Conservation (phyloP, 1,140 invertebrate species). For the Camponotus vicinus region DNA sequence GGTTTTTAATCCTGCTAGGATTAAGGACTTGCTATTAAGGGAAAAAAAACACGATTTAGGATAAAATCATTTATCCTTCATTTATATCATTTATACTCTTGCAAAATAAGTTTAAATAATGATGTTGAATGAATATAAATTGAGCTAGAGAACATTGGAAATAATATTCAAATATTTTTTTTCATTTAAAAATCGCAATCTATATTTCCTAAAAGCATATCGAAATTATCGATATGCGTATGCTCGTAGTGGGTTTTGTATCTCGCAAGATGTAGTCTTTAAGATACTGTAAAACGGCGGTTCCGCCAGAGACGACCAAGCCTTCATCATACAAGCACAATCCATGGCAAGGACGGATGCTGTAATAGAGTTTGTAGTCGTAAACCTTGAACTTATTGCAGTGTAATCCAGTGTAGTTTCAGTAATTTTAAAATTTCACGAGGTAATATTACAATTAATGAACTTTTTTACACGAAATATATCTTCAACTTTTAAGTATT, state of each 20-base stretch:
- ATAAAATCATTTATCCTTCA: not conserved
- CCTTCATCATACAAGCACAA: constrained; percentile 81
- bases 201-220: not conserved
- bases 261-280: constrained; percentile 75
- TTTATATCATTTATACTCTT: no score
- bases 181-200: not conserved
- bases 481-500: not conserved
- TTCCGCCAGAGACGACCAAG: constrained; percentile 76
- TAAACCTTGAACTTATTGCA: not conserved
- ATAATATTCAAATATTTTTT: not conserved
- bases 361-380: constrained; percentile 30
- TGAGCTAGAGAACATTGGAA: not conserved
- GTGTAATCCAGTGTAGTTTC: not conserved
- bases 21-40: not conserved
- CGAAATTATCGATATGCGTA: constrained; percentile 67
- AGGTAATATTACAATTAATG: not conserved
- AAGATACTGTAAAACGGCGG: constrained; percentile 80
- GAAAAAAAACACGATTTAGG: constrained; percentile 7
- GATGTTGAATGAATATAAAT: constrained; percentile 63
- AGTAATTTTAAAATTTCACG: not conserved
- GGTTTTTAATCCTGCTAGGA: not conserved
- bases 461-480: not conserved
- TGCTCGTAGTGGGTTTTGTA: constrained; percentile 79
- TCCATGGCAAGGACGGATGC: constrained; percentile 78
- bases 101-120: constrained; percentile 62